Conservation (phyloP, 23 tunicate species). For the Ascidia mentula region DNA sequence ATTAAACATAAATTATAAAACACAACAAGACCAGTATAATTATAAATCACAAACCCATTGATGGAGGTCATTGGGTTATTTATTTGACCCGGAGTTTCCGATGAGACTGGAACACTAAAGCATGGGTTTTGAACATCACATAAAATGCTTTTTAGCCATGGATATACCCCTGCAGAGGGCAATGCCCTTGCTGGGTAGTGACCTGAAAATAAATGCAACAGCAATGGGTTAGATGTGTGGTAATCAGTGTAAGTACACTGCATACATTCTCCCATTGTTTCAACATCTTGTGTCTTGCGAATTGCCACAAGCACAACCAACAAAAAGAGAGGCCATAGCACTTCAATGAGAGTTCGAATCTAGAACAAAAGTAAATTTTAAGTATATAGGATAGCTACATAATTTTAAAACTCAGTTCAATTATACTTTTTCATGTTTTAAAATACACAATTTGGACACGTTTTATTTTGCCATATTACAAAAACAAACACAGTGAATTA, state of each 20-base stretch:
- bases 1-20: background rate
- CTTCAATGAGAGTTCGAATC: slow-evolving; percentile 89
- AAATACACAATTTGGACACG: too few relatives aligned
- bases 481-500: too few relatives aligned
- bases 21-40: background rate
- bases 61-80: slow-evolving; percentile 34
- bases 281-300: slow-evolving; percentile 59
- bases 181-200: slow-evolving; percentile 98
- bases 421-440: too few relatives aligned
- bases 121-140: slow-evolving; percentile 95
- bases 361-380: slow-evolving; percentile 14
- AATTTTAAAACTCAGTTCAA: too few relatives aligned
- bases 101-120: slow-evolving; percentile 57
- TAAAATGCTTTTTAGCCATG: slow-evolving; percentile 84
- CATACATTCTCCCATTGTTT: slow-evolving; percentile 76
- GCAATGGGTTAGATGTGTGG: background rate
- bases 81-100: slow-evolving; percentile 91
- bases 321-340: slow-evolving; percentile 88
- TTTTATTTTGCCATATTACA: too few relatives aligned
- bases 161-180: slow-evolving; percentile 97
- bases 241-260: background rate
- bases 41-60: background rate
- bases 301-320: slow-evolving; percentile 73
- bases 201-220: slow-evolving; percentile 35
- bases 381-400: too few relatives aligned